These are phyloP conservation scores for Agriotes lineatus DNA, from an alignment of 2,888 invertebrate species.

Conservation along the genomic window DNA sequence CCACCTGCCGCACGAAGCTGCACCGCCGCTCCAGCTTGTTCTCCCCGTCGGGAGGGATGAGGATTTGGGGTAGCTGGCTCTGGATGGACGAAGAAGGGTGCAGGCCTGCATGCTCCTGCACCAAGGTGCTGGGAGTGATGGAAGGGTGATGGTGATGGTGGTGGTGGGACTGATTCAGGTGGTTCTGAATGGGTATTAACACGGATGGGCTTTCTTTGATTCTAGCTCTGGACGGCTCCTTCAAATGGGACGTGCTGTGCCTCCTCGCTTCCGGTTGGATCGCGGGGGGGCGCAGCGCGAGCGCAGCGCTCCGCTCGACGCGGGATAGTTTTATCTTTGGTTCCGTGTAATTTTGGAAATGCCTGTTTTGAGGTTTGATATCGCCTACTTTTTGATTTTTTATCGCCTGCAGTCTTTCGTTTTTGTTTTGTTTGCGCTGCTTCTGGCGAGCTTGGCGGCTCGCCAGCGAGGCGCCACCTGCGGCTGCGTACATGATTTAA, in stretches of 20 bases:
- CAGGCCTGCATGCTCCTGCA: slow-evolving; percentile 51
- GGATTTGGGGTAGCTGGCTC: slow-evolving; percentile 69
- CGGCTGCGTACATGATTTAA: slow-evolving; percentile 84
- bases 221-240: slow-evolving; percentile 56
- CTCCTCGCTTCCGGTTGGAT: slow-evolving; percentile 59
- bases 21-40: slow-evolving; percentile 64
- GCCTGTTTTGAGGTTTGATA: slow-evolving; percentile 65
- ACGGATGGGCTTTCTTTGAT: slow-evolving; percentile 65
- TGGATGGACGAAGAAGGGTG: slow-evolving; percentile 62
- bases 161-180: slow-evolving; percentile 59
- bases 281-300: slow-evolving; percentile 59
- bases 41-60: slow-evolving; percentile 65
- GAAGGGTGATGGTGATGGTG: slow-evolving; percentile 69
- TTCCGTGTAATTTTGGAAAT: slow-evolving; percentile 70
- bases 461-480: slow-evolving; percentile 89
- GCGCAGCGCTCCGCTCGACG: slow-evolving; percentile 65
- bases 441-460: slow-evolving; percentile 80
- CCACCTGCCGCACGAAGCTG: slow-evolving; percentile 69
- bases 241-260: slow-evolving; percentile 61
- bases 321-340: slow-evolving; percentile 69
- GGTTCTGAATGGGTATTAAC: slow-evolving; percentile 66
- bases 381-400: slow-evolving; percentile 68
- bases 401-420: slow-evolving; percentile 63
- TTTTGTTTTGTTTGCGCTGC: slow-evolving; percentile 67
- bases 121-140: slow-evolving; percentile 59